Base-by-base conservation (phyloP, 2,797 vertebrate genomes). In the Mycteria americana region DNA sequence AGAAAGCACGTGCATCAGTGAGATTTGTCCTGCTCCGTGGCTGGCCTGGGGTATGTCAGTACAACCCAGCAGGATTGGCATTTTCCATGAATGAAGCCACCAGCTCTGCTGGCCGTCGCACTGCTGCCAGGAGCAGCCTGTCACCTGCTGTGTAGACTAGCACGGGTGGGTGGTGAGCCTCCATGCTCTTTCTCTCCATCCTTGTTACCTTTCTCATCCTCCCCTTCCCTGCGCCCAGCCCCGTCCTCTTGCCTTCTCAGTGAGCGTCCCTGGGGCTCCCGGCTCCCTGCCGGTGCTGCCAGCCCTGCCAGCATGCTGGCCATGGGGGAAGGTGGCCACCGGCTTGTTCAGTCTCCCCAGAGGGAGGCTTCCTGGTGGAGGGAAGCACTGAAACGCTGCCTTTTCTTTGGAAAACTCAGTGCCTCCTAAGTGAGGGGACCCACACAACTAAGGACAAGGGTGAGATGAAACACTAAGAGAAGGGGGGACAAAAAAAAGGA, bases 121-220 rank as follows among this genome's bases (percentile, higher is more conserved):
- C 64, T 91, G 72, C 62, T 85, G 68, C 76, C 35, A 25, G 59
- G 28, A 87, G 16, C 78, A 89, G 41, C 23, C 27, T 30, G 45
- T 56, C 50, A 81, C 41, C 46, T 4, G 1, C 23, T 24, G 59
- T 0, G 3, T 13, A 91, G 62, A 41, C 28, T n/a, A 53, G 45
- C 45, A 65, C 0, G 1, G 21, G 35, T 1, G 0, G 13, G 30
- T 50, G n/a, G 33, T 39, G 59, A 82, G 28, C 41, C 11, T 18
- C 54, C 59, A 22, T 0, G 0, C 24, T 59, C 30, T 17, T 72
- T 57, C 60, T 70, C 43, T 70, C 16, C 7, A 8, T 43, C 30
- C 14, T 39, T 37, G 41, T 57, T 53, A 41, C 25, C 16, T 87
- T 73, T 59, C 65, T 45, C 28, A 39, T 62, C 56, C n/a, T 70